phyloP scores from a whole-genome alignment of 2,113 vertebrate species.

The Pionites leucogaster region DNA sequence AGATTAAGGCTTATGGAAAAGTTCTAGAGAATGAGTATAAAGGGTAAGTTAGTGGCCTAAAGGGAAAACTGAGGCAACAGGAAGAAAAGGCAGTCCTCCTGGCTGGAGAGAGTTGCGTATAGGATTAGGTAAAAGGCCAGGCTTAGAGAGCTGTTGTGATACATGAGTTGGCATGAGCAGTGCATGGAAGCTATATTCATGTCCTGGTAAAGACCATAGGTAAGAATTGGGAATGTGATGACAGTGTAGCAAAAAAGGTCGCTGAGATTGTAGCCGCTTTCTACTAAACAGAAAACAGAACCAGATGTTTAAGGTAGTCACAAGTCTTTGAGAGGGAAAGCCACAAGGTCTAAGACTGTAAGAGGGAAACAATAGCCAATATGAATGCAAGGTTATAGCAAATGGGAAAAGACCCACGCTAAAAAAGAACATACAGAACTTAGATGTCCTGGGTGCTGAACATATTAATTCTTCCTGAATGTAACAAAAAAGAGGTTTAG shows the following conservation, averaged over 20 bases:
- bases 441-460: background rate
- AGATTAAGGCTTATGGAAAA: slow-evolving; percentile 13
- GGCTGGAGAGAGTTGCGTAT: background rate
- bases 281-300: background rate
- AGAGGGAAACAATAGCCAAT: background rate
- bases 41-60: background rate
- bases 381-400: background rate
- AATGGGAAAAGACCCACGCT: background rate
- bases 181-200: background rate
- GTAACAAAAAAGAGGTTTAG: background rate
- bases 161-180: background rate
- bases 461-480: background rate
- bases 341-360: background rate
- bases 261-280: background rate
- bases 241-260: background rate
- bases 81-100: background rate
- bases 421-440: background rate
- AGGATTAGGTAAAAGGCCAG: background rate
- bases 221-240: background rate
- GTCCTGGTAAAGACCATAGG: background rate
- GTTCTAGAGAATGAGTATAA: background rate
- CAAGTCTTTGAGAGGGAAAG: background rate
- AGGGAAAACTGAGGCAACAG: background rate
- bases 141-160: background rate
- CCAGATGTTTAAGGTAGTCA: background rate